Evolutionary conservation across 2,797 vertebrate genomes (phyloP).

Genomic region (Esox lucius): DNA sequence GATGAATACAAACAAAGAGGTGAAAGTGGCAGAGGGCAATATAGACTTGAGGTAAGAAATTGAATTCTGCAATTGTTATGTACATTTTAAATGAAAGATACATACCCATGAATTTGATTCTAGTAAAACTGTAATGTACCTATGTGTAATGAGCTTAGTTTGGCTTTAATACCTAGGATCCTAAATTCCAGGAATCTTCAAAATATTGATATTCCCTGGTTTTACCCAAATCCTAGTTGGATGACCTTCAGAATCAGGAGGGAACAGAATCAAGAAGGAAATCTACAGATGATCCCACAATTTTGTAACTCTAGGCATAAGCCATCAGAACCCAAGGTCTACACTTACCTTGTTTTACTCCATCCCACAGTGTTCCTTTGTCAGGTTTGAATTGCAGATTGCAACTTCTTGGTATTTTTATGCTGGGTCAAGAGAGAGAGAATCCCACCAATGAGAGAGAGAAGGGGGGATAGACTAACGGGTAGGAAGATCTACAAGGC

Average conservation of each 20-base stretch:
- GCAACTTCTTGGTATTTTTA: not conserved
- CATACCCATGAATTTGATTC: not conserved
- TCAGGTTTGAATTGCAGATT: not conserved
- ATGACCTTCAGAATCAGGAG: too few species aligned
- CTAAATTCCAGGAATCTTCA: too few species aligned
- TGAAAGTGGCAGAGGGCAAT: not conserved
- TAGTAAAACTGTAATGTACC: not conserved
- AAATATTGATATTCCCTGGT: too few species aligned
- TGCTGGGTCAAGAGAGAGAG: not conserved
- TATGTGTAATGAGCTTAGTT: not conserved
- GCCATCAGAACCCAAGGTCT: not conserved
- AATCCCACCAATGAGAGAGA: not conserved
- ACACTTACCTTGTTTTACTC: not conserved
- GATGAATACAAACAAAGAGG: not conserved
- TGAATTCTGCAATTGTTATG: not conserved
- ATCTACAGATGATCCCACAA: too few species aligned
- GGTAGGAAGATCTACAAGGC: conserved; percentile 51
- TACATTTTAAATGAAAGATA: not conserved
- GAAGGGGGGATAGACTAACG: not conserved
- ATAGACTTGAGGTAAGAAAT: not conserved
- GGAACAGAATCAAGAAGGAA: too few species aligned
- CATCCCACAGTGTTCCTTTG: not conserved
- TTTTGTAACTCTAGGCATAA: too few species aligned
- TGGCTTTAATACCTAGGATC: not conserved
- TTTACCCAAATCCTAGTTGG: too few species aligned